These are phyloP conservation scores for Dicyrtoma fusca DNA, from an alignment of 2,888 invertebrate genomes.

Conservation along the genomic window DNA sequence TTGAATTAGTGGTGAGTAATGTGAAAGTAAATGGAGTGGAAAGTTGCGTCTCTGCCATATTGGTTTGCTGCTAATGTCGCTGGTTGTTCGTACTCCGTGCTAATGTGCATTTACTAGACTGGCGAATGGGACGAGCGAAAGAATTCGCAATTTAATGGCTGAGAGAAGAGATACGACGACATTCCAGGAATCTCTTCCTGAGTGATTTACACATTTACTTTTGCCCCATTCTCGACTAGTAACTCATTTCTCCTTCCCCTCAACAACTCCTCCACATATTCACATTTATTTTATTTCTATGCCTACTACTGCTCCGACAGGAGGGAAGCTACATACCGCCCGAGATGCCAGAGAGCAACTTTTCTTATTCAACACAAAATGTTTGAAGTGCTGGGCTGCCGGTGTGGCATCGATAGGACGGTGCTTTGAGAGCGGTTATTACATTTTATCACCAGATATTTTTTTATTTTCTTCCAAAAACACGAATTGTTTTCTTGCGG, in stretches of 20 bases:
- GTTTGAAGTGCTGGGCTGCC: too few relatives aligned
- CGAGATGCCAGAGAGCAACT: not conserved
- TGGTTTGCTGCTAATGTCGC: too few relatives aligned
- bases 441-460: too few relatives aligned
- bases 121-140: not conserved
- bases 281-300: not conserved
- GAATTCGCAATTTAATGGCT: slow-evolving; percentile 16
- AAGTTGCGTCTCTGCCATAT: too few relatives aligned
- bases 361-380: not conserved
- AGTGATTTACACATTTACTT: slow-evolving; percentile 34
- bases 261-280: not conserved
- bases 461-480: too few relatives aligned
- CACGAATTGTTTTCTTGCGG: too few relatives aligned
- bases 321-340: not conserved
- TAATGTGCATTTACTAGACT: too few relatives aligned
- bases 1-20: too few relatives aligned
- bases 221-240: slow-evolving; percentile 21
- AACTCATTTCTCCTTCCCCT: slow-evolving; percentile 21
- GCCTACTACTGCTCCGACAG: not conserved
- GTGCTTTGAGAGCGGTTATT: too few relatives aligned
- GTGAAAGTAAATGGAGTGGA: too few relatives aligned
- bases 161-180: slow-evolving; percentile 21
- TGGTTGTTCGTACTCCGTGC: too few relatives aligned
- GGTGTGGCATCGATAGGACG: not conserved
- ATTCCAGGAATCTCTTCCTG: slow-evolving; percentile 27